phyloP scores from a whole-genome alignment of 92 coral and sea anemone genomes.

The Porites divaricata region DNA sequence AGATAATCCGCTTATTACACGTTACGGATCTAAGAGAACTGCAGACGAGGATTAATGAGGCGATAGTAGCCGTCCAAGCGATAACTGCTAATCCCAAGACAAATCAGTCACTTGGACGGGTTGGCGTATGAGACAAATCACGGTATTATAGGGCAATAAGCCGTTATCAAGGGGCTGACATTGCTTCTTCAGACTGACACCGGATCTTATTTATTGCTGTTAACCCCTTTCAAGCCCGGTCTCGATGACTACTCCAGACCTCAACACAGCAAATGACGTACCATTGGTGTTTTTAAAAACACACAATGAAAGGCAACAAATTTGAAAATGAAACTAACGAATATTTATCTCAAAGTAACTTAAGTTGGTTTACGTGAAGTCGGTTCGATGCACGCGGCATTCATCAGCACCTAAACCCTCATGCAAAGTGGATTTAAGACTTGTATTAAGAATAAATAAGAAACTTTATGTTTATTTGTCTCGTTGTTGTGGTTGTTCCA shows the following conservation, averaged over 20 bases:
- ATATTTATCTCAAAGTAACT: neutral
- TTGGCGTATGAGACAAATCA: constrained; percentile 64
- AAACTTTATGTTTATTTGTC: no score
- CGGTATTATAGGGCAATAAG: neutral
- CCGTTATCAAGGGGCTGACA: neutral
- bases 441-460: no score
- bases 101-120: constrained; percentile 88
- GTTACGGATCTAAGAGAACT: constrained; percentile 91
- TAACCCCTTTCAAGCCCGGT: neutral
- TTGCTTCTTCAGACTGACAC: constrained; percentile 4
- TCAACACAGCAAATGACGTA: neutral
- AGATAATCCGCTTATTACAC: constrained; percentile 91
- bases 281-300: neutral
- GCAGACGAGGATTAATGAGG: constrained; percentile 95
- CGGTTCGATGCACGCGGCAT: neutral
- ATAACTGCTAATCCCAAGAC: constrained; percentile 98
- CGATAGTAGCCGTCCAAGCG: constrained; percentile 94
- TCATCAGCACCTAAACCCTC: neutral
- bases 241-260: neutral
- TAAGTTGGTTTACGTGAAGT: constrained; percentile 4
- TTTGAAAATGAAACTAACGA: neutral
- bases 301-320: neutral
- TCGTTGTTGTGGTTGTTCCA: no score
- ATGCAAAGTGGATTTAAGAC: no score
- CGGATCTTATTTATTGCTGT: constrained; percentile 10